Conservation (phyloP, 1,140 invertebrate species). For the Brachionus rubens region DNA sequence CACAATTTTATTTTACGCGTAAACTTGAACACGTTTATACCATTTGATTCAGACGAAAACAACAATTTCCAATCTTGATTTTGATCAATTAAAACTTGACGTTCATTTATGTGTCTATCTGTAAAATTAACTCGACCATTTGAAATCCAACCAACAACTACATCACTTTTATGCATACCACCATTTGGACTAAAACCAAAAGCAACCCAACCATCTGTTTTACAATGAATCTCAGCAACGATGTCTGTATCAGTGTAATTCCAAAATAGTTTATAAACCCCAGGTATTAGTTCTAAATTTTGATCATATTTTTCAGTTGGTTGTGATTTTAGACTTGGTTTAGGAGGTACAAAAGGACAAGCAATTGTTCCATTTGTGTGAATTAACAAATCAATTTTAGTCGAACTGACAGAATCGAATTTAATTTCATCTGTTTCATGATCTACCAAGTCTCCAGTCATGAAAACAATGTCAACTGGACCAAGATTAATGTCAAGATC, state of each 20-base stretch:
- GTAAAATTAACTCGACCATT: constrained; percentile 27
- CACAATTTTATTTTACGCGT: constrained; percentile 26
- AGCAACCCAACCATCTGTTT: constrained; percentile 74
- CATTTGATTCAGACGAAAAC: constrained; percentile 23
- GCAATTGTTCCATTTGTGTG: neutral
- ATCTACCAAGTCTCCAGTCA: neutral
- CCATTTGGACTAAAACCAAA: constrained; percentile 75
- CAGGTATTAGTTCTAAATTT: neutral
- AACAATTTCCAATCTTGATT: constrained; percentile 39
- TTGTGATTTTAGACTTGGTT: neutral
- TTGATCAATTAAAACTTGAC: constrained; percentile 33
- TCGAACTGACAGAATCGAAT: neutral
- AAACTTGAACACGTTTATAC: constrained; percentile 43
- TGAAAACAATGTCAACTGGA: neutral
- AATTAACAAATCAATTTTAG: neutral
- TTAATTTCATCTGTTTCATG: neutral
- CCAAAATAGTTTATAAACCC: constrained; percentile 33
- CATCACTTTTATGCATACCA: constrained; percentile 74
- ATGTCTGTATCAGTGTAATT: constrained; percentile 14
- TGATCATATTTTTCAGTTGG: constrained; percentile 4
- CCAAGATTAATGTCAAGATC: constrained; percentile 11
- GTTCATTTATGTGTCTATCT: constrained; percentile 37
- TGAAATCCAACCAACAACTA: constrained; percentile 76
- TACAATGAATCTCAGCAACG: constrained; percentile 18
- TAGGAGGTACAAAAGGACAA: neutral